These are phyloP conservation scores for Ictalurus punctatus DNA, from an alignment of 2,113 vertebrate species.

Conservation along the genomic window DNA sequence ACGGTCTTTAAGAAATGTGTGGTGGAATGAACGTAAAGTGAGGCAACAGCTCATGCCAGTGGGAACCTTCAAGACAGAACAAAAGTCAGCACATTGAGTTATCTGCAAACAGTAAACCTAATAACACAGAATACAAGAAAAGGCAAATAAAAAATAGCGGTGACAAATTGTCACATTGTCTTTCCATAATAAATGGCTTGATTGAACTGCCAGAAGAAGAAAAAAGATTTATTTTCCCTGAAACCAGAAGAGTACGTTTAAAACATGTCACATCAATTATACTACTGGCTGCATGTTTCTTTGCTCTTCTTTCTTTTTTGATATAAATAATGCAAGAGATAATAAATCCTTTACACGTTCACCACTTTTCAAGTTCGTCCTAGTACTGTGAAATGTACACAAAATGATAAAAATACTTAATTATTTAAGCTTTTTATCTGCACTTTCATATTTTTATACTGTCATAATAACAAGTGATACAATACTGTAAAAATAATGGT, in stretches of 20 bases:
- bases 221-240: neutral
- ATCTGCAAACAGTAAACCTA: neutral
- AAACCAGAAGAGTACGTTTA: neutral
- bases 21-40: neutral
- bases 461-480: too few relatives aligned
- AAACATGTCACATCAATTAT: neutral
- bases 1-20: neutral
- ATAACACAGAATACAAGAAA: neutral
- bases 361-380: neutral
- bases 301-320: neutral
- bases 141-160: neutral
- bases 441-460: too few relatives aligned
- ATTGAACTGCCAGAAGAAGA: neutral
- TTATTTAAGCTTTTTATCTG: too few relatives aligned
- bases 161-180: too few relatives aligned
- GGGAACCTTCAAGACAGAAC: neutral
- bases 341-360: neutral
- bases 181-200: neutral
- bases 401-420: too few relatives aligned
- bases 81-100: neutral
- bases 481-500: too few relatives aligned
- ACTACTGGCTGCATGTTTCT: neutral
- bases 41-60: neutral
- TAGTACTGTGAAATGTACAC: neutral
- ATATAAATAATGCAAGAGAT: neutral